Conservation (phyloP, 2,888 invertebrate genomes). For the Byasa hedistus region DNA sequence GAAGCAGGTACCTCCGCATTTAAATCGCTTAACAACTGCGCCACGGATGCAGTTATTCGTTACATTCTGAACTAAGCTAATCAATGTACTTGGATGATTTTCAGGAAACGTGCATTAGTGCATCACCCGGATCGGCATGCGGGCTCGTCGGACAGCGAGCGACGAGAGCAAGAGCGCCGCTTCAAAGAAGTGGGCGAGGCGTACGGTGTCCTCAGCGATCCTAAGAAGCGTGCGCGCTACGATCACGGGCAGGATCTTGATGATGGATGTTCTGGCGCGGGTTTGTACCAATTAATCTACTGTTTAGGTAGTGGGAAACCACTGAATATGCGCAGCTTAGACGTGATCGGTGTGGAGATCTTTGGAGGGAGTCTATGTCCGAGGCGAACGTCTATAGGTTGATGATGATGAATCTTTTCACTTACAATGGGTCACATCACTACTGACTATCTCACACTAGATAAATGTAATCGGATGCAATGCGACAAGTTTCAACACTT, state of each 20-base stretch:
- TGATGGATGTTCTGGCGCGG: constrained; percentile 80
- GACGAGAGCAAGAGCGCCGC: constrained; percentile 94
- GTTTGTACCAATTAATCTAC: constrained; percentile 36
- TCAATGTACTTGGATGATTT: constrained; percentile 10
- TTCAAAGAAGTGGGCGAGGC: constrained; percentile 99
- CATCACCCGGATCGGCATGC: constrained; percentile 98
- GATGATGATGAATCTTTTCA: too few relatives aligned
- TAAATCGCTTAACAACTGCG: neutral
- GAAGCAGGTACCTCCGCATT: neutral
- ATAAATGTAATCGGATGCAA: too few relatives aligned
- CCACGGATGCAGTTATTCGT: neutral
- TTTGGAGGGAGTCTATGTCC: too few relatives aligned
- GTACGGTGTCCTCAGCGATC: constrained; percentile 93
- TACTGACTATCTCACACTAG: too few relatives aligned
- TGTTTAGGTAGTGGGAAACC: too few relatives aligned
- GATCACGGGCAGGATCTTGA: constrained; percentile 95
- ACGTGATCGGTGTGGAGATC: too few relatives aligned
- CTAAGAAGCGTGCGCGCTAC: constrained; percentile 92
- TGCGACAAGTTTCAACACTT: too few relatives aligned
- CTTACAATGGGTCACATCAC: too few relatives aligned
- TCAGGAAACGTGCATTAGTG: constrained; percentile 89
- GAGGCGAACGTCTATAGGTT: too few relatives aligned
- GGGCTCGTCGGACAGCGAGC: constrained; percentile 89
- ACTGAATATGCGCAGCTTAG: neutral
- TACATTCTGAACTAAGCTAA: neutral